Percentiles rank a stretch among this genome's conserved stretches.
Conservation (phyloP, 2,888 invertebrate genomes). For the Aleiodes leptofemur region DNA sequence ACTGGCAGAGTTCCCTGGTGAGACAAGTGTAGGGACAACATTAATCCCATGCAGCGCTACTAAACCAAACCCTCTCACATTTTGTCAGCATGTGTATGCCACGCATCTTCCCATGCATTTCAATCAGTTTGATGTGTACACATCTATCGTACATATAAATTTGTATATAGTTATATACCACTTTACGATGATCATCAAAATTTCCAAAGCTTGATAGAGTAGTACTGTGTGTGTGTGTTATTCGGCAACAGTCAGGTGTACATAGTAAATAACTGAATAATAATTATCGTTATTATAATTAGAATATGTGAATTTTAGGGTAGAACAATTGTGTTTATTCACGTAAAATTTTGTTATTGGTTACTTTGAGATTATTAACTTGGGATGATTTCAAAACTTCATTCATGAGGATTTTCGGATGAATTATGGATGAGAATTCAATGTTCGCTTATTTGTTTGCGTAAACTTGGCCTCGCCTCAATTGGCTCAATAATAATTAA, state of each 20-base stretch:
- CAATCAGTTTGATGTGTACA: neutral
- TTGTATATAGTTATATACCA: neutral
- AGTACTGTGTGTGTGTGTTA: neutral
- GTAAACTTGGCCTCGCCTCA: too few species aligned
- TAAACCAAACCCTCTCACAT: conserved; percentile 16
- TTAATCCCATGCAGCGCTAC: conserved; percentile 43
- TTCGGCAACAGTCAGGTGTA: neutral
- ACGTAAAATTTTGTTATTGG: too few species aligned
- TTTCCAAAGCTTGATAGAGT: neutral
- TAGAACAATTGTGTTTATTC: neutral
- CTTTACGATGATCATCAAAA: neutral
- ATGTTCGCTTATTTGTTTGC: too few species aligned
- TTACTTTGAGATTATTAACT: too few species aligned
- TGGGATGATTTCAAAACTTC: too few species aligned
- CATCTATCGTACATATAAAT: neutral
- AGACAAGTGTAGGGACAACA: conserved; percentile 43
- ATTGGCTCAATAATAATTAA: too few species aligned
- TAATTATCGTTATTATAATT: neutral
- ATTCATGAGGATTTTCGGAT: too few species aligned
- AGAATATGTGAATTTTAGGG: neutral
- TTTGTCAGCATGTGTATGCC: conserved; percentile 44
- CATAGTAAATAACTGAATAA: neutral
- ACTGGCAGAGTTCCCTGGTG: conserved; percentile 34
- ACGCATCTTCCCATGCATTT: conserved; percentile 31
- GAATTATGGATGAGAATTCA: too few species aligned